Evolutionary conservation across 1,140 invertebrate species (phyloP).

Genomic region (Drosophila virilis): DNA sequence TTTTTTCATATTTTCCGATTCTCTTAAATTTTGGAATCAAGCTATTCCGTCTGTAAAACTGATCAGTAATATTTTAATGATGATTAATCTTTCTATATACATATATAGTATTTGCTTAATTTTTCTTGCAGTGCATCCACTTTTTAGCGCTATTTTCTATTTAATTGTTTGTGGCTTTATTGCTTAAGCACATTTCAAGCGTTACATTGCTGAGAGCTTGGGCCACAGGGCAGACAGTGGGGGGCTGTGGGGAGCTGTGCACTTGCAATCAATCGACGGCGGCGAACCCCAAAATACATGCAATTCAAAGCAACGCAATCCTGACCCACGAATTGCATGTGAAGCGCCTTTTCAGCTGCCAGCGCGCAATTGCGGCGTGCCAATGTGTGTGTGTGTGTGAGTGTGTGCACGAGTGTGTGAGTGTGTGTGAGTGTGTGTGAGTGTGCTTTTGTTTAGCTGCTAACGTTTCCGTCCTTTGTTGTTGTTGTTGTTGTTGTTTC

Average conservation of each 20-base stretch:
- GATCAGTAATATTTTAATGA: too few relatives aligned
- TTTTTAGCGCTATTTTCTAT: slow-evolving; percentile 2
- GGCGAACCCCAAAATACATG: slow-evolving; percentile 8
- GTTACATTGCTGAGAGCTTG: neutral
- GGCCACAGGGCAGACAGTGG: neutral
- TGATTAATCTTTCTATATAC: too few relatives aligned
- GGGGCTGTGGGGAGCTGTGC: neutral
- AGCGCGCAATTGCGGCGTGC: slow-evolving; percentile 27
- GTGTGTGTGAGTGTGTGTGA: slow-evolving; percentile 4
- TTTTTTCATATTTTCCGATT: too few relatives aligned
- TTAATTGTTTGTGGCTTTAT: slow-evolving; percentile 11
- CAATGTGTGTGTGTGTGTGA: neutral
- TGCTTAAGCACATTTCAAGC: slow-evolving; percentile 6
- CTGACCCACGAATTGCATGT: slow-evolving; percentile 22
- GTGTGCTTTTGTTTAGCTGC: slow-evolving; percentile 16
- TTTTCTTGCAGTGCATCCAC: neutral
- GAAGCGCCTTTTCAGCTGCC: slow-evolving; percentile 30
- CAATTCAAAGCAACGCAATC: slow-evolving; percentile 34
- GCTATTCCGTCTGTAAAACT: too few relatives aligned
- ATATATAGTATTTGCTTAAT: too few relatives aligned
- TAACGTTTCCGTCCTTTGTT: slow-evolving; percentile 17
- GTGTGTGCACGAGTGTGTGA: neutral
- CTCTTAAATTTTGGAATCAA: too few relatives aligned
- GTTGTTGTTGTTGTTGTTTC: slow-evolving; percentile 32
- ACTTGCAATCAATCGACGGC: slow-evolving; percentile 36